Base-by-base conservation (phyloP, 1,140 invertebrate genomes). In the Diuraphis noxia region DNA sequence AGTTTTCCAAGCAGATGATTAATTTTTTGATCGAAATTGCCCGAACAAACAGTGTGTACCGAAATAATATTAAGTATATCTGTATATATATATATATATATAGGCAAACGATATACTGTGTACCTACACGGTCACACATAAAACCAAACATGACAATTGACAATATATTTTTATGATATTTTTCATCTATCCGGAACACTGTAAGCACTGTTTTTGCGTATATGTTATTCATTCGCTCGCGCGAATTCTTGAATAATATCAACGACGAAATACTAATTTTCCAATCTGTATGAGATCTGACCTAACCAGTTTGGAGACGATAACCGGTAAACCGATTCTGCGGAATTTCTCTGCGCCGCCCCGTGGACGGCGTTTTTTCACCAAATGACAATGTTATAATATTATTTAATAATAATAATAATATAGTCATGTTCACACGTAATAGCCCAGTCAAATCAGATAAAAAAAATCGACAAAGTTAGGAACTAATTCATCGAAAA, bases 291-390 rank as follows among this genome's bases (percentile, higher is more conserved):
- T 63, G 25, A 88, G 86, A 72, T 43, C 88, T 77, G 17, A 63
- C 52, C 34, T 77, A 89, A 89, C 88, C 88, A 72, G 88, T 89
- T 89, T 89, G 63, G 7, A 85, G 84, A 49, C 84, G 1, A 72
- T 25, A 21, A 88, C 36, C 56, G 36, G 52, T 56, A 88, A 88
- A 88, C 38, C 38, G 87, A 72, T 88, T 88, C 41, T 88, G 87
- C 87, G 52, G 87, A 88, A 56, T 88, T 88, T 41, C 87, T 72
- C 9, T 40, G 23, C 56, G 49, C 49, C 36, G 46, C 23, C 21
- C 30, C 56, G 34, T 72, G 5, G 56, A 72, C 56, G 13, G 56
- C 13, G 30, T 72, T 72, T 72, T 72, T 72, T 72, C 56, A 72
- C 34, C 30, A 72, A 72, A 72, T 72, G 56, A 72, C 56, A 72